phyloP scores from a whole-genome alignment of 1,140 invertebrate species.

The Drosophila truncata region DNA sequence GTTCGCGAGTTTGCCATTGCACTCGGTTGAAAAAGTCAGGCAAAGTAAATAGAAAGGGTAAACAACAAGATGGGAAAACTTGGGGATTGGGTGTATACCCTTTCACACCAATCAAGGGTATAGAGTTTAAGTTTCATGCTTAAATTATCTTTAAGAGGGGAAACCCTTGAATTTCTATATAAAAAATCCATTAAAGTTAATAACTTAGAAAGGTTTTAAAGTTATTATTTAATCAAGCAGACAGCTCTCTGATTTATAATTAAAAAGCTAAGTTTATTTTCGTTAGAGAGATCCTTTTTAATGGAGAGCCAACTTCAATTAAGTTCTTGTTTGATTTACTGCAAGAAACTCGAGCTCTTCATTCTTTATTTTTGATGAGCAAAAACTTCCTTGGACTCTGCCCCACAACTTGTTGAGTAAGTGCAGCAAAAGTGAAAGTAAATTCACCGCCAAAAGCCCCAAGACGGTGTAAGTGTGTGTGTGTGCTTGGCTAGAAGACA shows the following conservation, averaged over 20 bases:
- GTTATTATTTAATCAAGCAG: neutral
- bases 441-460: conserved; percentile 45
- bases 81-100: neutral
- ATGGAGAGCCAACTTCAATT: neutral
- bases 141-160: neutral
- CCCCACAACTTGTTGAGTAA: conserved; percentile 38
- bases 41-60: conserved; percentile 23
- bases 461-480: neutral
- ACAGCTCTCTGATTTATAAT: neutral
- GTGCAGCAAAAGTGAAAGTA: conserved; percentile 73
- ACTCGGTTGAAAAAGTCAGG: conserved; percentile 29
- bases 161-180: neutral
- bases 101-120: neutral
- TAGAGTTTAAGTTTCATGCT: neutral
- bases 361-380: conserved; percentile 26
- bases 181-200: neutral
- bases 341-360: neutral
- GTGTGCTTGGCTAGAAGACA: conserved; percentile 66
- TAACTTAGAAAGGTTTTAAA: too few relatives aligned
- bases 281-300: neutral
- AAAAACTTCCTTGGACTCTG: conserved; percentile 30
- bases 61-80: neutral
- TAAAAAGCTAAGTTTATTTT: neutral
- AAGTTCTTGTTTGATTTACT: conserved; percentile 12
- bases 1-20: conserved; percentile 28